phyloP scores from a whole-genome alignment of 1,140 invertebrate species.

The silkworm (Bombyx mori) region DNA sequence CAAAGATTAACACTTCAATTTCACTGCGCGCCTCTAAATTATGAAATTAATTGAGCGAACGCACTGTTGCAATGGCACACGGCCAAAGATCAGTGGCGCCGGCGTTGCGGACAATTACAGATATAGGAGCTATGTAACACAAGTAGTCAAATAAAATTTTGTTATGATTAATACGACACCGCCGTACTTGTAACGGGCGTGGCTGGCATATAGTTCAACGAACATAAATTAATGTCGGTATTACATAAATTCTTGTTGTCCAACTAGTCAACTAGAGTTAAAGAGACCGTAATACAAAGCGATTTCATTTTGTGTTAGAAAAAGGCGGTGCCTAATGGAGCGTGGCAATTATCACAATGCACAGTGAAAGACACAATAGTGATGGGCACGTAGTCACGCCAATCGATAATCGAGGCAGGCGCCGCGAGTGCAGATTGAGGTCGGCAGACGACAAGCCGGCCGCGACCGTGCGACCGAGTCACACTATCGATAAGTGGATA shows the following conservation, averaged over 20 bases:
- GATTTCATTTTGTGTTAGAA: not conserved
- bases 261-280: too few species aligned
- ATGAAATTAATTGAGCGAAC: conserved; percentile 30
- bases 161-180: conserved; percentile 36
- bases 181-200: conserved; percentile 15
- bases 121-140: conserved; percentile 35
- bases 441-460: conserved; percentile 34
- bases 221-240: conserved; percentile 1
- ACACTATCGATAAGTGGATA: conserved; percentile 42
- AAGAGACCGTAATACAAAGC: not conserved
- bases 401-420: conserved; percentile 39
- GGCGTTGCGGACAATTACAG: conserved; percentile 43
- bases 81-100: conserved; percentile 51
- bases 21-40: conserved; percentile 25
- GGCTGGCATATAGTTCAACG: conserved; percentile 11
- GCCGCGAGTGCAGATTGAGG: conserved; percentile 32
- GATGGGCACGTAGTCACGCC: conserved; percentile 34
- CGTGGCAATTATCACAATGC: conserved; percentile 34
- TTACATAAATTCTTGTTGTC: not conserved
- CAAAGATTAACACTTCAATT: conserved; percentile 24
- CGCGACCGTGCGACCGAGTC: conserved; percentile 16
- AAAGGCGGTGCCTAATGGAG: conserved; percentile 5
- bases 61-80: conserved; percentile 41
- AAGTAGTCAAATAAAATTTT: conserved; percentile 42
- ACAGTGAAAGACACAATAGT: conserved; percentile 48